Evolutionary conservation across 92 coral and sea anemone species (phyloP), one percentile per base, ranked within the genome.

Genomic region (Porites divaricata): DNA sequence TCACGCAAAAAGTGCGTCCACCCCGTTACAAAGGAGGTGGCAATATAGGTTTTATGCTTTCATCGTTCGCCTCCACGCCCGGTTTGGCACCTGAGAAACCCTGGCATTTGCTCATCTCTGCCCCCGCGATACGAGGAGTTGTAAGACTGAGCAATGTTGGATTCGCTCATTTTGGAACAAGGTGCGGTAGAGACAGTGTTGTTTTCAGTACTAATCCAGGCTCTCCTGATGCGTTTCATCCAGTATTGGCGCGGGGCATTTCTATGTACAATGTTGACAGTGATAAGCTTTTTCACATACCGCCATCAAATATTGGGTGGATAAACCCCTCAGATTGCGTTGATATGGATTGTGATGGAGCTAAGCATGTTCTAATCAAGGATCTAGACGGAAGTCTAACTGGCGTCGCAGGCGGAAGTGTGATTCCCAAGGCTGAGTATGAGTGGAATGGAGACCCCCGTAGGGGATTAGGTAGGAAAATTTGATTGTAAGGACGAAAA

Each of bases 281-380:
- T n/a, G 76, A 83, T 22, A 90, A 87, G 65, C 58, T 88, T 4
- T 82, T 95, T 26, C 84, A 69, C 75, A 75, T 93, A 28, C 76
- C 91, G 52, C 85, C 92, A 19, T 92, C 98, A 0, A 87, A 72
- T 73, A 63, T 89, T 14, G 78, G 67, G 4, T 86, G 89, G 90
- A 86, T 95, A 26, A 93, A 95, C 89, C 98, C 98, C 11, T 87
- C 93, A 19, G 98, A 95, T 70, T 95, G 98, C 83, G 93, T 95
- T 6, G 98, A 95, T 77, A 95, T 95, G 98, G 98, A 95, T 84
- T 95, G 98, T 24, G 98, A 95, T 81, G 96, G 93, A 35, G 87
- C 83, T 19, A 92, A 92, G 59, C 98, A 95, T 50, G 87, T 89
- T 49, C 84, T 95, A 19, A 87, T 95, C 71, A 87, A 83, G 56